Evolutionary conservation across 2,888 invertebrate genomes (phyloP), one percentile per base, ranked within the genome.

Genomic region (Strigamia crassipes): DNA sequence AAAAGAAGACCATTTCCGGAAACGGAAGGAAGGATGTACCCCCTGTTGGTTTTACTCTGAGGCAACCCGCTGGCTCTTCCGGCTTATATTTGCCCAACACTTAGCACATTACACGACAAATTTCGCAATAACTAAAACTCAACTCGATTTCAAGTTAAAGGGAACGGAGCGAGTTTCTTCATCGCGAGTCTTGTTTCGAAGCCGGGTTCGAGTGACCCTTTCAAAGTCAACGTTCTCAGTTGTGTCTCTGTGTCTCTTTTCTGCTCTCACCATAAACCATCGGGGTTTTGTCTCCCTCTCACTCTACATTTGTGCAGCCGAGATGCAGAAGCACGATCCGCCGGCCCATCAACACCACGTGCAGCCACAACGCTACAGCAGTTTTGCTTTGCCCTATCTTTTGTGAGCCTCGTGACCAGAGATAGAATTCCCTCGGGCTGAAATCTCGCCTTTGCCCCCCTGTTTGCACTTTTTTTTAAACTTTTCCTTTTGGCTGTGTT

Each of bases 281-380:
- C 73, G 31, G 73, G 73, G 31, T 73, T 56, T 73, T 73, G 73
- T 73, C 23, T 73, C 73, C 73, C 73, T 73, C 73, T 73, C 15
- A 18, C 56, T 73, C 31, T 1, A 73, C 73, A 73, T 73, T 73
- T 73, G 73, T 73, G 73, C 12, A 27, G 12, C 73, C 73, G 73
- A 23, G 73, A 73, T 73, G 73, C 73, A 27, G 27, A 31, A 73
- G 73, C 73, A 73, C 73, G 73, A 73, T 31, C 73, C 15, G 73
- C 73, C 73, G 73, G 27, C 73, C 73, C 73, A 73, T 73, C 73
- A 73, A 73, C 73, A 73, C 73, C 73, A 73, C 73, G 73, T 73
- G 73, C 73, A 73, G 27, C 73, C 73, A 31, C 73, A 73, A 73
- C 31, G 73, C 27, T 73, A 73, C 23, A 73, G 27, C 13, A 73